Base-by-base conservation (phyloP, 2,113 vertebrate species). In the Oreochromis tanganicae region DNA sequence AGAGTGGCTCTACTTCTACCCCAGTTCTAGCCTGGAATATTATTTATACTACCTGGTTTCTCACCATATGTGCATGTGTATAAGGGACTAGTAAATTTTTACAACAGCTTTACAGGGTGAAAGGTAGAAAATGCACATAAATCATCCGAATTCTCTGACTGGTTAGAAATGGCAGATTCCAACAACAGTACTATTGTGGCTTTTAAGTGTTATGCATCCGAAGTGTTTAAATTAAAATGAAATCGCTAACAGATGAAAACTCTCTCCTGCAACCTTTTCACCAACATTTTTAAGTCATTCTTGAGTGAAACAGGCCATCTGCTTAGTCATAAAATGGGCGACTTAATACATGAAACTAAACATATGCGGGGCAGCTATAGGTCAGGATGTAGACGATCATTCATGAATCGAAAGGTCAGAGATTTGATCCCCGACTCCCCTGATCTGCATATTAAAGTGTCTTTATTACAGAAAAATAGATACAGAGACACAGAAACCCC, bases 31-130 rank as follows among this genome's bases (percentile, higher is more conserved):
- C 57, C 83, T 71, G n/a, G 24, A 48, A 43, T 24, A 57, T 75
- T 54, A 92, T 89, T 91, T 87, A 89, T 93, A 46, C 50, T 29
- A 81, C 78, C 17, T 82, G 32, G 24, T 75, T 55, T 66, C 13
- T 55, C 41, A 50, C 19, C 68, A 14, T 80, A 32, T 82, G 34
- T 50, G 54, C 48, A 38, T 48, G 38, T 46, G 55, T 81, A 16
- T 32, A 32, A 80, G 4, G 2, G 29, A 57, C 63, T 56, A 56
- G 41, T 83, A 17, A 13, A 66, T 80, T 68, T 84, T 82, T 82
- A 85, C 78, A 82, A 54, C 80, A 75, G 48, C 19, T 81, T 59
- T 78, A 61, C 19, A 17, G 32, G 6, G 29, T 48, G 32, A 55
- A 71, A 48, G 41, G 9, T 32, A 85, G 13, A 81, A 56, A 54